Percentiles rank a stretch among this genome's conserved stretches.
phyloP scores from a whole-genome alignment of 2,797 vertebrate genomes.

The Eupleurogrammus muticus region DNA sequence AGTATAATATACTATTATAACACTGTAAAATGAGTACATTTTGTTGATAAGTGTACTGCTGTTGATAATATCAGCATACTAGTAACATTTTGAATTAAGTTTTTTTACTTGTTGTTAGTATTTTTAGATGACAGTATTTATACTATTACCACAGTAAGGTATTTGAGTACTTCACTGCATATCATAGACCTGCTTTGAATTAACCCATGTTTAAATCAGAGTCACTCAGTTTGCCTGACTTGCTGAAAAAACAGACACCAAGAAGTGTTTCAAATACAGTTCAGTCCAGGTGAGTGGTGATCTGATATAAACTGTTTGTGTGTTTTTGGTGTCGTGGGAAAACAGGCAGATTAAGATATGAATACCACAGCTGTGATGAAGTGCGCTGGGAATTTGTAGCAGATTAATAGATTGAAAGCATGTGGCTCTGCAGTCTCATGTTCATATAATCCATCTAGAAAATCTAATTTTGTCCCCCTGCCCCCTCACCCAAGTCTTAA shows the following conservation, averaged over 20 bases:
- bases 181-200: neutral
- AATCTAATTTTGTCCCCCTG: conserved; percentile 68
- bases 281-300: conserved; percentile 5
- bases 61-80: too few relatives aligned
- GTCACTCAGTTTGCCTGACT: neutral
- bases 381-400: conserved; percentile 37
- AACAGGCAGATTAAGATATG: conserved; percentile 9
- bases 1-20: too few relatives aligned
- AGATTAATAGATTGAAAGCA: conserved; percentile 77
- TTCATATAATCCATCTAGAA: conserved; percentile 61
- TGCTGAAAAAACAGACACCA: neutral
- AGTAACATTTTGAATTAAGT: too few relatives aligned
- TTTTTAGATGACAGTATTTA: too few relatives aligned
- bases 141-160: too few relatives aligned
- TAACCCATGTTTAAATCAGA: neutral
- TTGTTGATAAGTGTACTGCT: too few relatives aligned
- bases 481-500: conserved; percentile 65
- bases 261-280: neutral
- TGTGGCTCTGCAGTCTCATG: conserved; percentile 70
- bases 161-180: too few relatives aligned
- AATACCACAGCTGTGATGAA: conserved; percentile 59
- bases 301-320: neutral
- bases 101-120: too few relatives aligned
- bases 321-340: conserved; percentile 32
- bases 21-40: too few relatives aligned